Evolutionary conservation across 2,888 invertebrate species (phyloP).

Genomic region (Spisula subtruncata): DNA sequence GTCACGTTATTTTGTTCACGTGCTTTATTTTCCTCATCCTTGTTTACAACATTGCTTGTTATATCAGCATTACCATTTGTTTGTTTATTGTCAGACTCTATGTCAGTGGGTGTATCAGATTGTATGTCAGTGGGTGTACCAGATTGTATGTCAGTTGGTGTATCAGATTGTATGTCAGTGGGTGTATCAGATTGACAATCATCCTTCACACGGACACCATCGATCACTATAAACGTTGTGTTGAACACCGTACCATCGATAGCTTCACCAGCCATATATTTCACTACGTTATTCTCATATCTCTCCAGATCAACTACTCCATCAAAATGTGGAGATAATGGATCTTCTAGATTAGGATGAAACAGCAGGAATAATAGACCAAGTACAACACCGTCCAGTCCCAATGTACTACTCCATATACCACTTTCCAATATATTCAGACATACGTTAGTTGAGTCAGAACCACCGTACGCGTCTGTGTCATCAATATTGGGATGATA

Average conservation of each 20-base stretch:
- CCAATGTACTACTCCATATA: slow-evolving; percentile 42
- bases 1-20: background rate
- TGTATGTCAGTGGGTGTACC: too few species aligned
- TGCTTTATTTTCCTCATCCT: background rate
- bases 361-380: slow-evolving; percentile 57
- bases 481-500: slow-evolving; percentile 69
- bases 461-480: background rate
- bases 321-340: slow-evolving; percentile 47
- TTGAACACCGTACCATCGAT: slow-evolving; percentile 38
- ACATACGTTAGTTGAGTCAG: slow-evolving; percentile 54
- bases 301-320: slow-evolving; percentile 16
- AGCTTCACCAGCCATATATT: slow-evolving; percentile 58
- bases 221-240: slow-evolving; percentile 38
- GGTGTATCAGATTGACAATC: background rate
- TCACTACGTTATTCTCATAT: slow-evolving; percentile 49
- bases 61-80: background rate
- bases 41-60: background rate
- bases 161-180: background rate
- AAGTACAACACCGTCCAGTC: slow-evolving; percentile 51
- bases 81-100: background rate
- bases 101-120: too few species aligned
- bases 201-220: slow-evolving; percentile 40
- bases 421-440: slow-evolving; percentile 59
- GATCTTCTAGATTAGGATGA: slow-evolving; percentile 56
- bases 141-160: background rate